Percentiles rank a stretch among this genome's conserved stretches.
phyloP scores from a whole-genome alignment of 2,113 vertebrate species.

The Mormyrus lacerda region DNA sequence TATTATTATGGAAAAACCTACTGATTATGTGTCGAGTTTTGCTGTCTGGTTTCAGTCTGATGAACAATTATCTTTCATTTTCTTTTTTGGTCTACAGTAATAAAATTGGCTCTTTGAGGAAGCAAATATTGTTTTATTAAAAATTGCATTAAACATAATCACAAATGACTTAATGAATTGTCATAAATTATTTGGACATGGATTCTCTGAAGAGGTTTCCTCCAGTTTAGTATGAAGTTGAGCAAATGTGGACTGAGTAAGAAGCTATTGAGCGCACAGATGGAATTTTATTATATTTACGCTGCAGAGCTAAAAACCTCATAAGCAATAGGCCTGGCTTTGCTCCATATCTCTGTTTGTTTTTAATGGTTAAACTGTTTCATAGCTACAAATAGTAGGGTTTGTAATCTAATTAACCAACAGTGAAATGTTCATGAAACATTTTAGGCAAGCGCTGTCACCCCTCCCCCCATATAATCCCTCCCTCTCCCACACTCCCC shows the following conservation, averaged over 20 bases:
- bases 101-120: neutral
- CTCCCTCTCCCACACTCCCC: neutral
- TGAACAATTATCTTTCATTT: slow-evolving; percentile 15
- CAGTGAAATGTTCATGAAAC: neutral
- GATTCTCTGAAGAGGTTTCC: neutral
- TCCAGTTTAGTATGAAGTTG: neutral
- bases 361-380: neutral
- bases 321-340: neutral
- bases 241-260: neutral
- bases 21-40: neutral
- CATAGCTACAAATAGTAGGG: neutral
- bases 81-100: neutral
- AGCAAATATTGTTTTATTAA: slow-evolving; percentile 15
- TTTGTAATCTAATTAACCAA: neutral
- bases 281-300: neutral
- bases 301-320: neutral
- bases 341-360: neutral
- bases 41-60: slow-evolving; percentile 6
- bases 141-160: neutral
- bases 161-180: slow-evolving; percentile 4
- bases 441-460: neutral
- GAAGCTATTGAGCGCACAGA: neutral
- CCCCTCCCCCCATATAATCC: neutral
- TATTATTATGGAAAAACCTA: neutral
- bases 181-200: slow-evolving; percentile 13